Percentiles rank a stretch among this genome's conserved stretches.
These are phyloP conservation scores for Acrobasis suavella DNA, from an alignment of 2,888 invertebrate genomes.

Conservation along the genomic window DNA sequence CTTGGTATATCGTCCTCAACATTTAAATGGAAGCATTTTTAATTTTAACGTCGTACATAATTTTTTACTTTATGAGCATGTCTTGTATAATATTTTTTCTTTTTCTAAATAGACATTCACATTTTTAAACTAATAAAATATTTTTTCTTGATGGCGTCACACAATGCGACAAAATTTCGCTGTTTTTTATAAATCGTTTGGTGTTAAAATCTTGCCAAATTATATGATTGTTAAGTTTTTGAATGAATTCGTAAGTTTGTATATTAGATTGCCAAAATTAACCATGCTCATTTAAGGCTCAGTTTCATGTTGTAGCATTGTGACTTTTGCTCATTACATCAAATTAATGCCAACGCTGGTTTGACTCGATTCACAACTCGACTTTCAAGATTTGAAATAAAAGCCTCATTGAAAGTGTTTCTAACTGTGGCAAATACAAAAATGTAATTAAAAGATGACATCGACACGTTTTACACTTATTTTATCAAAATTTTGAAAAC, in stretches of 20 bases:
- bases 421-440: no score
- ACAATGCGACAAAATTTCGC: background rate
- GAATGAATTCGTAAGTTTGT: background rate
- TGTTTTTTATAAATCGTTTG: background rate
- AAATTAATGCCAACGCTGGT: no score
- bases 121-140: background rate
- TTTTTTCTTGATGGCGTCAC: background rate
- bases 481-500: no score
- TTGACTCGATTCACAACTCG: no score
- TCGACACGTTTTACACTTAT: no score
- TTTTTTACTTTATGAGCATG: background rate
- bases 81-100: background rate
- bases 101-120: background rate
- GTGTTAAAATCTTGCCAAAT: slow-evolving; percentile 12
- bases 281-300: slow-evolving; percentile 8
- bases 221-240: slow-evolving; percentile 10
- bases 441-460: no score
- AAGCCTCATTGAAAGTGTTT: no score
- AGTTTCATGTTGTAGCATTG: background rate
- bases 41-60: background rate
- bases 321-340: no score
- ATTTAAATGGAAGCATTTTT: background rate
- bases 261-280: slow-evolving; percentile 1
- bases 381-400: no score
- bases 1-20: background rate